phyloP scores from a whole-genome alignment of 2,113 vertebrate species.

The Ahaetulla prasina region DNA sequence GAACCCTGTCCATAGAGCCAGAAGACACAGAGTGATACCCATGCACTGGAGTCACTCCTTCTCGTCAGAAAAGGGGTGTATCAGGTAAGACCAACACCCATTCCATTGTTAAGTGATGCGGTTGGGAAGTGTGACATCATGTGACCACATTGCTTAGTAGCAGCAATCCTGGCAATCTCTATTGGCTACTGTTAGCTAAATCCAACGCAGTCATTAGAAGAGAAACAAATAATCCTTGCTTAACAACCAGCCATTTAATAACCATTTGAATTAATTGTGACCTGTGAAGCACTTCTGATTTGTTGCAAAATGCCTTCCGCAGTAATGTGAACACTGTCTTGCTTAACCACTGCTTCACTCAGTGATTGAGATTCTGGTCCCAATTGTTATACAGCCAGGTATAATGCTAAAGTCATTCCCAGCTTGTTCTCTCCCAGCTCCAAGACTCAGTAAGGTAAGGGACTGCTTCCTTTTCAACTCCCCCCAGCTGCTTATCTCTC shows the following conservation, averaged over 20 bases:
- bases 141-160: neutral
- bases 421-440: neutral
- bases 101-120: neutral
- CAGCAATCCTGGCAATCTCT: neutral
- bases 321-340: neutral
- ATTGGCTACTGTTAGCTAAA: neutral
- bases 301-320: neutral
- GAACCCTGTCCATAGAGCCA: too few relatives aligned
- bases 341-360: neutral
- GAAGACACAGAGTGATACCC: too few relatives aligned
- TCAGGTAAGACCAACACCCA: too few relatives aligned
- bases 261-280: neutral
- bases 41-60: too few relatives aligned
- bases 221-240: neutral
- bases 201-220: neutral
- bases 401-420: neutral
- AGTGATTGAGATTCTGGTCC: neutral
- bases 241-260: neutral
- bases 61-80: too few relatives aligned
- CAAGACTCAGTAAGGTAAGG: neutral
- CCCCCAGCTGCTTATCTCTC: neutral
- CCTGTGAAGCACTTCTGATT: neutral
- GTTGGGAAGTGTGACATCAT: neutral
- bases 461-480: neutral
- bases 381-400: neutral